These are phyloP conservation scores for Tyrannus savana DNA, from an alignment of 2,113 vertebrate genomes.

Conservation along the genomic window DNA sequence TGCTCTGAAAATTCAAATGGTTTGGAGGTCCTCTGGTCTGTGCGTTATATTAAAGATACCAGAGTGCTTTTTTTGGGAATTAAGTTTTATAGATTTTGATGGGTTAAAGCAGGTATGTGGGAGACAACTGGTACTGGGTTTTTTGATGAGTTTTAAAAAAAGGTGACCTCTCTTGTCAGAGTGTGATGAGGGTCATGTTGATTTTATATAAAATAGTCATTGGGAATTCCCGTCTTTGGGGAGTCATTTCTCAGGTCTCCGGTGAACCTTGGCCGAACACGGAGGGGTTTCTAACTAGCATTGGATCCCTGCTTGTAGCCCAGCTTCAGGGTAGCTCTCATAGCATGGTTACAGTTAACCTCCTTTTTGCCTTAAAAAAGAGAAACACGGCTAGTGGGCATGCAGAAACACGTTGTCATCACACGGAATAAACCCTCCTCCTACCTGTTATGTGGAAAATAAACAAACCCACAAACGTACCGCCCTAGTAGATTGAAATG, in stretches of 20 bases:
- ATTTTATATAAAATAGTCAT: not conserved
- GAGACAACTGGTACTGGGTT: not conserved
- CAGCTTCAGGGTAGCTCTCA: not conserved
- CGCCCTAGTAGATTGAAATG: conserved; percentile 42
- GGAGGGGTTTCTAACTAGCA: not conserved
- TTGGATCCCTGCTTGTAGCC: not conserved
- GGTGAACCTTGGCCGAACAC: not conserved
- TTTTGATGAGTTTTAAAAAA: not conserved
- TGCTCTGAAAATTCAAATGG: not conserved
- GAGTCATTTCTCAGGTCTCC: not conserved
- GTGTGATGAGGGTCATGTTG: not conserved
- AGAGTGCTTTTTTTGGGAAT: not conserved
- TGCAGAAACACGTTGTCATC: not conserved
- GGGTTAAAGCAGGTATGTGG: not conserved
- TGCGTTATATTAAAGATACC: not conserved
- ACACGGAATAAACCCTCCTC: not conserved
- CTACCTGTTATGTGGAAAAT: not conserved
- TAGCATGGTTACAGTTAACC: not conserved
- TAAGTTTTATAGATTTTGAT: not conserved
- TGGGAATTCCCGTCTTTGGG: not conserved
- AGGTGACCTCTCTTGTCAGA: not conserved
- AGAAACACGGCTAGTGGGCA: not conserved
- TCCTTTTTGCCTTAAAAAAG: not conserved
- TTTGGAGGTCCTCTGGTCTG: not conserved
- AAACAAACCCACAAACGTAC: conserved; percentile 4